phyloP scores from a whole-genome alignment of 2,113 vertebrate species.

The Tympanuchus pallidicinctus region DNA sequence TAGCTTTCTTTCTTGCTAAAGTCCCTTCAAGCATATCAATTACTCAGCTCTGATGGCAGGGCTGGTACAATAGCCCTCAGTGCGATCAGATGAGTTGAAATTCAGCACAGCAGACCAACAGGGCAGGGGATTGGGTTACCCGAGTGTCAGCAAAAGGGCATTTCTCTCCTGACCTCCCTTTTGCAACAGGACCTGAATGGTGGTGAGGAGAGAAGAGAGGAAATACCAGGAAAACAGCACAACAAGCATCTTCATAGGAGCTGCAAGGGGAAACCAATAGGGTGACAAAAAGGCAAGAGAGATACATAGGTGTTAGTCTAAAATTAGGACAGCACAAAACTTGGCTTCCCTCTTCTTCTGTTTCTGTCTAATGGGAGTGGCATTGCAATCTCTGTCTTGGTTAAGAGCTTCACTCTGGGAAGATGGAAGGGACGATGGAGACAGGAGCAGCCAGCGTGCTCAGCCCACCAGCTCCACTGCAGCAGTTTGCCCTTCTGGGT shows the following conservation, averaged over 20 bases:
- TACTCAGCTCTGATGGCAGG: constrained; percentile 64
- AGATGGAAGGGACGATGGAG: not conserved
- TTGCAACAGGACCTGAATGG: constrained; percentile 34
- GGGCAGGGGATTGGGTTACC: constrained; percentile 63
- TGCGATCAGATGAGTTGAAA: constrained; percentile 54
- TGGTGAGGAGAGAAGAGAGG: constrained; percentile 2
- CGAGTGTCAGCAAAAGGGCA: constrained; percentile 57
- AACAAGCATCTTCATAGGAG: constrained; percentile 22
- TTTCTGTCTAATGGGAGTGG: not conserved
- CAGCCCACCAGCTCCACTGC: not conserved
- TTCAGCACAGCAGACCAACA: constrained; percentile 45
- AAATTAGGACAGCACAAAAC: constrained; percentile 34
- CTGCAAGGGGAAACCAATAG: constrained; percentile 24
- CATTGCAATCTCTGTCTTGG: not conserved
- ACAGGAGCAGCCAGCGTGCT: no score
- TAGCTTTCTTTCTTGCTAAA: constrained; percentile 69
- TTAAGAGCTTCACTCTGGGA: not conserved
- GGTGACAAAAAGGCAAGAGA: not conserved
- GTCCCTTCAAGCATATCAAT: constrained; percentile 67
- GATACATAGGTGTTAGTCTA: not conserved
- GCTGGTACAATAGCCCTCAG: constrained; percentile 30
- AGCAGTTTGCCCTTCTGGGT: not conserved
- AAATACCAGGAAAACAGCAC: constrained; percentile 24
- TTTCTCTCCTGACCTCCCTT: constrained; percentile 41
- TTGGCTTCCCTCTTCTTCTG: not conserved